Evolutionary conservation across 2,888 invertebrate genomes (phyloP).

Genomic region (Dusona sp.): DNA sequence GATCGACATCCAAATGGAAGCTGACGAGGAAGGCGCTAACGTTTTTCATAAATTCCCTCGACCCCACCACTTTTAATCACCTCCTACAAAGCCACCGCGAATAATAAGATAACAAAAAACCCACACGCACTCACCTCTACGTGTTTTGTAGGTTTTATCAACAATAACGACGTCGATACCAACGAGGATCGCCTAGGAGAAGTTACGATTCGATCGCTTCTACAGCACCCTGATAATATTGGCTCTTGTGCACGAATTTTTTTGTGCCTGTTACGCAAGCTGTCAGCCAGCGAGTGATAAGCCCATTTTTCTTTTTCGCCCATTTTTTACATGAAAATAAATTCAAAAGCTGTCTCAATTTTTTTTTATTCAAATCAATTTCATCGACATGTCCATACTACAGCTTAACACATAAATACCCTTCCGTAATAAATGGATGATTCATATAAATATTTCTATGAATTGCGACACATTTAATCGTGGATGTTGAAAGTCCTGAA

Average conservation of each 20-base stretch:
- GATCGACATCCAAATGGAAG: conserved; percentile 35
- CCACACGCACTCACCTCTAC: background rate
- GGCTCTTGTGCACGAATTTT: background rate
- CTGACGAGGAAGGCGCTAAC: conserved; percentile 22
- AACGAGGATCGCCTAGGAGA: conserved; percentile 27
- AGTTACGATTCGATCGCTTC: conserved; percentile 21
- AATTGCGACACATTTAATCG: background rate
- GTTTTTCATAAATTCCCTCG: conserved; percentile 17
- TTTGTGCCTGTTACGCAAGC: background rate
- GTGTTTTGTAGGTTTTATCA: conserved; percentile 28
- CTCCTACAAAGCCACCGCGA: conserved; percentile 5
- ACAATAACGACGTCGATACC: conserved; percentile 45
- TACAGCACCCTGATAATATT: conserved; percentile 23
- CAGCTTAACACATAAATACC: background rate
- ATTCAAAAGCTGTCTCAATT: background rate
- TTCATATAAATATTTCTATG: background rate
- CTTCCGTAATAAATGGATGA: background rate
- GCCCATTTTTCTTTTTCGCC: background rate
- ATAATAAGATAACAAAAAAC: conserved; percentile 47
- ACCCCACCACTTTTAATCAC: conserved; percentile 41
- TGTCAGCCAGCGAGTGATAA: background rate
- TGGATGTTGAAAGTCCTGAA: background rate
- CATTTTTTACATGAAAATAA: background rate
- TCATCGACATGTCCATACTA: background rate
- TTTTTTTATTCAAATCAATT: background rate